Evolutionary conservation across 1,140 invertebrate species (phyloP), one percentile per base, ranked within the genome.

Genomic region (Temnothorax longispinosus): DNA sequence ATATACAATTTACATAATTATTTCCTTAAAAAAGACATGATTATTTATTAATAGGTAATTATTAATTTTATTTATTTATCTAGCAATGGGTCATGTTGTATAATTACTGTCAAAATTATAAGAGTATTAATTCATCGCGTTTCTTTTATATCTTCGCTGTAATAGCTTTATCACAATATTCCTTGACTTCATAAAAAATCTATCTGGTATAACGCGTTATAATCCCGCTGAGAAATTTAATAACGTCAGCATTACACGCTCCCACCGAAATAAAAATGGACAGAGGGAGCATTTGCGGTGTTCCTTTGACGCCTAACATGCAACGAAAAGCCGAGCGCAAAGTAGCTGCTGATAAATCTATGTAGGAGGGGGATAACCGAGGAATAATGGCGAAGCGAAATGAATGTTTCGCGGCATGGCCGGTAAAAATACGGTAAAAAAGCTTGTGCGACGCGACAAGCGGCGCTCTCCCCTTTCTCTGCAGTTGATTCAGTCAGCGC

Each of bases 381-480:
- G 41, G 54, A 75, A 84, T 81, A 81, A 85, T 85, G 71, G 81
- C 54, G 54, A 62, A 62, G 32, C 71, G 81, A 85, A 85, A 85
- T 74, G 69, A 85, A 78, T 58, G 62, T 86, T 86, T 76, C 62
- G 75, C 21, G 41, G 56, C 69, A 35, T 58, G 54, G 67, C 13
- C 64, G 78, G 82, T 71, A 85, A 85, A 74, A 88, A 89, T 86
- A 71, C 50, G 76, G 11, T 64, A 71, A 80, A 85, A 69, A 78
- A 85, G 47, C 47, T 47, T n/a, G 87, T 38, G 47, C 21, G 65
- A 44, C 27, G 62, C 62, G 41, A 44, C 58, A 13, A 56, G 50
- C 50, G 44, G 41, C 10, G 11, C 54, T 44, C 54, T 81, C 52
- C 15, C 32, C 52, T 60, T 60, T 74, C 52, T 44, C 80, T 27